Base-by-base conservation (phyloP, 2,113 vertebrate genomes). In the Marmota flaviventris region DNA sequence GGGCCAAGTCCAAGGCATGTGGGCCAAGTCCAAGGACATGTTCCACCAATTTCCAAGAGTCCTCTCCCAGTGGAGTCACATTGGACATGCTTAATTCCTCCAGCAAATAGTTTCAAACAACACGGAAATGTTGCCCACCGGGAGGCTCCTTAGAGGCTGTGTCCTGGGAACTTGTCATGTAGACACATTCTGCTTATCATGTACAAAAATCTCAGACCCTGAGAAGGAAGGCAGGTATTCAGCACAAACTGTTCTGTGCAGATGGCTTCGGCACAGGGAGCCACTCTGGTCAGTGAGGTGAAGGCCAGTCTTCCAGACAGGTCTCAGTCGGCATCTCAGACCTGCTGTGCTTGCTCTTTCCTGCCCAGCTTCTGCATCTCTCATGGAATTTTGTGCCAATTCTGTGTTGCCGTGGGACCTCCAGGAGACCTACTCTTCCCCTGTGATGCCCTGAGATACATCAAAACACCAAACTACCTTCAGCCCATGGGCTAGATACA, bases 111-210 rank as follows among this genome's bases (percentile, higher is more conserved):
- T 5, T 17, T 8, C 82, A 72, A 81, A 4, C 56, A 11, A 67
- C 0, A 8, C 6, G 0, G 25, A 37, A 39, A 29, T 25, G 13
- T 22, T n/a, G 0, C 72, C 24, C 48, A 17, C 17, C 7, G 53
- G 37, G n/a, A 56, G 76, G 20, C 48, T 82, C 58, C 18, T 22
- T 17, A 67, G 45, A 91, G 29, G n/a, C 37, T 73, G 13, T 10
- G 45, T n/a, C 39, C 53, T 65, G 12, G 75, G 11, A 10, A 45
- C 17, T 53, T 13, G 51, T 29, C 63, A 51, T 9, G 0, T 12
- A 37, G 34, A 32, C 1, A n/a, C 13, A 13, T 12, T 45, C 16
- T 14, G 45, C 53, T 65, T 2, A 51, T 34, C 37, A 32, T 13
- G 29, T 11, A 8, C 42, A n/a, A 32, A 69, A 29, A 48, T 67